Evolutionary conservation across 2,888 invertebrate genomes (phyloP).

Genomic region (Thymelicus acteon): DNA sequence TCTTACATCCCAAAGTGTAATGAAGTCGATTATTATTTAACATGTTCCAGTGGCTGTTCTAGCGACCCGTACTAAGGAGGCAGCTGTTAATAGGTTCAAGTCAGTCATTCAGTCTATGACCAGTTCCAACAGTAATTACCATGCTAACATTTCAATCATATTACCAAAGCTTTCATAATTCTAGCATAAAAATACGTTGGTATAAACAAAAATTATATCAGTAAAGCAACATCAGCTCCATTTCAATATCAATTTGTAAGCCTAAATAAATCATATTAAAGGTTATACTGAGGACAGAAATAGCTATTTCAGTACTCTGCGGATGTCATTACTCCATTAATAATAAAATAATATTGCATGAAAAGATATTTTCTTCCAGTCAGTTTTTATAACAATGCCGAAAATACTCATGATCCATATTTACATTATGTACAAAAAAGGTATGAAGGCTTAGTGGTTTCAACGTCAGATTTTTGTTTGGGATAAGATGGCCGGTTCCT

Average conservation of each 20-base stretch:
- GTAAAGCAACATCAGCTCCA: background rate
- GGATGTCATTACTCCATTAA: constrained; percentile 5
- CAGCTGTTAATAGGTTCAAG: no score
- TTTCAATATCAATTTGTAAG: constrained; percentile 9
- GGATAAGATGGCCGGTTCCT: no score
- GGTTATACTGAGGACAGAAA: constrained; percentile 13
- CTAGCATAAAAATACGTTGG: background rate
- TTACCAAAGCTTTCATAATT: background rate
- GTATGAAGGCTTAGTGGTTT: no score
- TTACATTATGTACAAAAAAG: no score
- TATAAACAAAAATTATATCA: background rate
- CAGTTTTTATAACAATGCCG: background rate
- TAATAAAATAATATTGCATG: background rate
- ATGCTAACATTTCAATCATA: background rate
- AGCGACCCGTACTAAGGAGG: no score
- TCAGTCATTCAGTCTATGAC: no score
- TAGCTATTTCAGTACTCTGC: constrained; percentile 3
- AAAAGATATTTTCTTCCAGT: background rate
- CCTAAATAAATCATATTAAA: constrained; percentile 3
- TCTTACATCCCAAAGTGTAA: no score
- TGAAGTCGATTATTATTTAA: no score
- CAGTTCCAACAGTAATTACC: no score
- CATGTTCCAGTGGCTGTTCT: no score
- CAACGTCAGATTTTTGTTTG: no score
- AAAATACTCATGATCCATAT: no score